Percentiles rank a stretch among this genome's conserved stretches.
These are phyloP conservation scores for Paramuricea clavata DNA, from an alignment of 92 coral and sea anemone genomes.

Conservation along the genomic window DNA sequence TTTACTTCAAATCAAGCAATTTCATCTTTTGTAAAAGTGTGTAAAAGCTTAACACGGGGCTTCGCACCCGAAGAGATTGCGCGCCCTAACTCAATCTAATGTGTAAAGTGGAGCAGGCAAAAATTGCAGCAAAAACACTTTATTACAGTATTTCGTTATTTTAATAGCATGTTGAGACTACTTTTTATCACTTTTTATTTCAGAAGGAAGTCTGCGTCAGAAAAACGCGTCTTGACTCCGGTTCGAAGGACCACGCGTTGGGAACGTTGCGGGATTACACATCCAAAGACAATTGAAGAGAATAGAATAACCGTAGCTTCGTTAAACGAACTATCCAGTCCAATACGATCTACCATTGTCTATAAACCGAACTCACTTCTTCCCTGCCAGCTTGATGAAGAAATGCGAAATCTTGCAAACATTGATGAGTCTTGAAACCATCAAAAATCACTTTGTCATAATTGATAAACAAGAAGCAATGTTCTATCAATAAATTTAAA, in stretches of 20 bases:
- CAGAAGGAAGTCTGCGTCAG: constrained; percentile 10
- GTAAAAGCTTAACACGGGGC: too few relatives aligned
- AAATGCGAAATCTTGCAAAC: neutral
- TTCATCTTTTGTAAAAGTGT: too few relatives aligned
- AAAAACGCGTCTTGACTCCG: constrained; percentile 19
- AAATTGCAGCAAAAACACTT: too few relatives aligned
- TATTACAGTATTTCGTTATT: too few relatives aligned
- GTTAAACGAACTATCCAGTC: constrained; percentile 5
- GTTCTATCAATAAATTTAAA: too few relatives aligned
- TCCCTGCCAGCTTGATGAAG: constrained; percentile 24
- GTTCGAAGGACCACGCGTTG: constrained; percentile 36
- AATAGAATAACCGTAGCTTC: constrained; percentile 23
- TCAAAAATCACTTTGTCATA: too few relatives aligned
- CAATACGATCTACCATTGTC: constrained; percentile 14
- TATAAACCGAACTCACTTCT: constrained; percentile 18
- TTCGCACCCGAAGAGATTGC: too few relatives aligned
- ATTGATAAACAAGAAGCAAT: too few relatives aligned
- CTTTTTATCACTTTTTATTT: neutral
- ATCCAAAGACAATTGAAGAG: constrained; percentile 27
- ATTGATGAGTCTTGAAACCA: neutral
- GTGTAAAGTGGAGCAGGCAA: too few relatives aligned
- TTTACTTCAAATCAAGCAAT: too few relatives aligned
- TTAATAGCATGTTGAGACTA: too few relatives aligned
- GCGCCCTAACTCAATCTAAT: too few relatives aligned
- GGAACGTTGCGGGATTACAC: constrained; percentile 29